phyloP scores from a whole-genome alignment of 30 jellyfish, hydroid and myxozoan genomes.

The Catostylus mosaicus region DNA sequence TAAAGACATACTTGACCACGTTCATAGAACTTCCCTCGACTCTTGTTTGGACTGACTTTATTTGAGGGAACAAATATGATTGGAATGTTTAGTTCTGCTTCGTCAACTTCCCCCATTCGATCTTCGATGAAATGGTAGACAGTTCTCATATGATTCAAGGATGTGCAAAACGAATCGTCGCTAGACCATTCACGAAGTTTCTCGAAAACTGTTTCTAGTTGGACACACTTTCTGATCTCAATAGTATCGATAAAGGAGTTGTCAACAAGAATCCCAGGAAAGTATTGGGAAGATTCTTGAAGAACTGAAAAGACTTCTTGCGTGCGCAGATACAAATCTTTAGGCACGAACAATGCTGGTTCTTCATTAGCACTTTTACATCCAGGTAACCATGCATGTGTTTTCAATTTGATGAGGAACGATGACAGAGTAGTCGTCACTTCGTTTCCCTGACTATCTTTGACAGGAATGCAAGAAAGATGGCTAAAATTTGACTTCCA shows the following conservation, averaged over 20 bases:
- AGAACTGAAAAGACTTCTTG: slow-evolving; percentile 23
- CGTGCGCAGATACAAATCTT: slow-evolving; percentile 33
- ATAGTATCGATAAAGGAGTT: slow-evolving; percentile 29
- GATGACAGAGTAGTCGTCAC: slow-evolving; percentile 48
- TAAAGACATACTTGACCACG: slow-evolving; percentile 72
- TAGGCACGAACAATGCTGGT: slow-evolving; percentile 32
- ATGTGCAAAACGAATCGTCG: slow-evolving; percentile 54
- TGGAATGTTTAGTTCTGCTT: slow-evolving; percentile 53
- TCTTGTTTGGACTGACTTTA: not conserved
- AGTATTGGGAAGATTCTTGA: slow-evolving; percentile 36
- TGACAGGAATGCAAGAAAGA: slow-evolving; percentile 36
- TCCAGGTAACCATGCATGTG: slow-evolving; percentile 54
- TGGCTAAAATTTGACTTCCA: slow-evolving; percentile 59
- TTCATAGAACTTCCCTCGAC: slow-evolving; percentile 59
- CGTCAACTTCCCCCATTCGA: slow-evolving; percentile 12
- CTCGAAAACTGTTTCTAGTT: slow-evolving; percentile 40
- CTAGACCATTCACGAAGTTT: slow-evolving; percentile 65
- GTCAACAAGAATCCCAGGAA: slow-evolving; percentile 10
- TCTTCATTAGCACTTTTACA: not conserved
- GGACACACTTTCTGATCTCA: slow-evolving; percentile 42
- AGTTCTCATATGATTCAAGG: slow-evolving; percentile 63
- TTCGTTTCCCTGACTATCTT: slow-evolving; percentile 43
- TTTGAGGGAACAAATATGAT: slow-evolving; percentile 43
- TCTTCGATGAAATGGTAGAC: slow-evolving; percentile 50
- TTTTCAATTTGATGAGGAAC: slow-evolving; percentile 22